Percentiles rank a stretch among this genome's conserved stretches.
phyloP scores from a whole-genome alignment of 2,797 vertebrate genomes.

The Decapterus maruadsi region DNA sequence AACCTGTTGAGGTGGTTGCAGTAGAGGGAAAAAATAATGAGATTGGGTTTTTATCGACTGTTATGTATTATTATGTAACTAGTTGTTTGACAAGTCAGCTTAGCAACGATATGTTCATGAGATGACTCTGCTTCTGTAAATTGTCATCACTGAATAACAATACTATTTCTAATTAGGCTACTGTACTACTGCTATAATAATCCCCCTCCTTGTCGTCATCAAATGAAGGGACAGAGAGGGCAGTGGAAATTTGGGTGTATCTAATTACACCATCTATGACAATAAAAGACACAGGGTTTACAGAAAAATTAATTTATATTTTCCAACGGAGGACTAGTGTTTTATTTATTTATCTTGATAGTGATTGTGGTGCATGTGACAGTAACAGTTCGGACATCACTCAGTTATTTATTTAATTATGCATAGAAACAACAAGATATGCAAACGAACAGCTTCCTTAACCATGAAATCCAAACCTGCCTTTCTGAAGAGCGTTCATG shows the following conservation, averaged over 20 bases:
- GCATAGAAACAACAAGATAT: not conserved
- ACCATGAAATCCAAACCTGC: conserved; percentile 42
- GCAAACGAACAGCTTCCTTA: not conserved
- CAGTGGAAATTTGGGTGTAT: not conserved
- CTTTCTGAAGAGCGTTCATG: conserved; percentile 66
- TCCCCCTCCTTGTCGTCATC: not conserved
- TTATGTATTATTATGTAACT: no score
- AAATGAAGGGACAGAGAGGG: not conserved
- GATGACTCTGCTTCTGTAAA: not conserved
- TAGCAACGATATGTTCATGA: not conserved
- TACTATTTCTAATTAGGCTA: no score
- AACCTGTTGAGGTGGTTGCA: not conserved
- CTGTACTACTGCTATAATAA: not conserved
- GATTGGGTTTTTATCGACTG: conserved; percentile 1
- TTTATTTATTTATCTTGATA: not conserved
- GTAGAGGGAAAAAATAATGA: not conserved
- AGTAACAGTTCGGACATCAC: not conserved
- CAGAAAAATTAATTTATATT: not conserved
- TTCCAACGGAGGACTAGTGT: not conserved
- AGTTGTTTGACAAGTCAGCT: not conserved
- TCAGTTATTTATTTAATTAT: not conserved
- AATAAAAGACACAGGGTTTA: not conserved
- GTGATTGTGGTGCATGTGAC: not conserved
- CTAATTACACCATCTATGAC: not conserved
- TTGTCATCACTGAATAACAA: not conserved